A percentile compares a stretch with the other conserved stretches of the same genome.
Evolutionary conservation across 2,113 vertebrate genomes (phyloP).

Genomic region (Pelvicachromis taeniatus): DNA sequence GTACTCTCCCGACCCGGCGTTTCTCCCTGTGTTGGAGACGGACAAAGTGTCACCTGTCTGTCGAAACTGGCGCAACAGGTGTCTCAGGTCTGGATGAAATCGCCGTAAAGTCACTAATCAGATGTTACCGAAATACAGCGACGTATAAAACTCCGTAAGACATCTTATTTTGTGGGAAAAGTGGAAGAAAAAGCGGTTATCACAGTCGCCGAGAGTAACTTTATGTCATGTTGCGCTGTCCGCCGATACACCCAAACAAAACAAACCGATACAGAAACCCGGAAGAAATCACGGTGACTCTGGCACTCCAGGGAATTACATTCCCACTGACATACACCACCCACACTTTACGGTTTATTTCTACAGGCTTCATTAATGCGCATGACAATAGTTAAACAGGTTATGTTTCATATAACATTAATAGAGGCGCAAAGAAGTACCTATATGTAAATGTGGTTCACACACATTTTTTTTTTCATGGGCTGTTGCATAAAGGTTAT

Average conservation of each 20-base stretch:
- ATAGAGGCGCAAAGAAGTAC: neutral
- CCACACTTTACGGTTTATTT: neutral
- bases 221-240: neutral
- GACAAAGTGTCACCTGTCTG: conserved; percentile 28
- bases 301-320: conserved; percentile 31
- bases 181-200: neutral
- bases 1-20: neutral
- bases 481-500: neutral
- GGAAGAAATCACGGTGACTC: conserved; percentile 51
- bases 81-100: conserved; percentile 50
- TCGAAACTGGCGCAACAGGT: conserved; percentile 67
- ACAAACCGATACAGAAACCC: conserved; percentile 48
- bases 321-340: neutral
- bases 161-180: neutral
- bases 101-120: neutral
- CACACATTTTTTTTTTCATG: neutral
- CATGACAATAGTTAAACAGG: neutral
- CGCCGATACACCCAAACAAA: conserved; percentile 34
- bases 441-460: neutral
- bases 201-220: neutral
- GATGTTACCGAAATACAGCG: neutral
- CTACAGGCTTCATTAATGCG: neutral
- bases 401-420: neutral
- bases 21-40: neutral
- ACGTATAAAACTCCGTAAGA: accelerated